Percentiles rank a stretch among this genome's conserved stretches.
Evolutionary conservation across 2,113 vertebrate genomes (phyloP).

Genomic region (Crocuta crocuta): DNA sequence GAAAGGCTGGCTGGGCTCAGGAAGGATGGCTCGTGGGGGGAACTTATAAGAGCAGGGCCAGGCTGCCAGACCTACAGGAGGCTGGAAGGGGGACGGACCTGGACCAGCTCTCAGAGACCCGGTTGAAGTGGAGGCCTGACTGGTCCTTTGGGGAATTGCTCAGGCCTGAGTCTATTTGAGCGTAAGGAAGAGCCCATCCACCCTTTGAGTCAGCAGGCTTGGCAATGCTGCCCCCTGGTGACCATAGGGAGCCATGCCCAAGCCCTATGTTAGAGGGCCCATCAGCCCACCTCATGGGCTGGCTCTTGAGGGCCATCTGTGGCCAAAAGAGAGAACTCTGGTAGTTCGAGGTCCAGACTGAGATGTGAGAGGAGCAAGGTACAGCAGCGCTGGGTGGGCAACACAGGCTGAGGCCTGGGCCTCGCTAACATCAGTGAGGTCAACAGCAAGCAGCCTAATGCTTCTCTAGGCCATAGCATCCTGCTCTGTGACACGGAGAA

Average conservation of each 20-base stretch:
- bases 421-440: not conserved
- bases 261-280: not conserved
- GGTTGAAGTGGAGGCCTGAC: not conserved
- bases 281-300: not conserved
- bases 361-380: not conserved
- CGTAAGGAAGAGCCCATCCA: slow-evolving; percentile 18
- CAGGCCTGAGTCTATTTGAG: not conserved
- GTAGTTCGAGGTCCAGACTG: not conserved
- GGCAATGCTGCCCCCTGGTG: slow-evolving; percentile 77
- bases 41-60: not conserved
- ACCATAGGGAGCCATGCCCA: slow-evolving; percentile 20
- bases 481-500: not conserved
- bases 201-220: slow-evolving; percentile 28
- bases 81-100: not conserved
- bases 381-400: not conserved
- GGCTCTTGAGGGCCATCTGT: not conserved
- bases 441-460: not conserved
- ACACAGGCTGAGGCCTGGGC: not conserved
- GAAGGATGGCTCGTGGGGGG: not conserved
- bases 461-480: slow-evolving; percentile 13
- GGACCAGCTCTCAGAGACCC: not conserved
- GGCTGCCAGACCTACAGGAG: not conserved
- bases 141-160: not conserved
- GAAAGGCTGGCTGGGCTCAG: not conserved
- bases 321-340: not conserved